phyloP scores from a whole-genome alignment of 2,113 vertebrate genomes.

The Xenopus laevis region DNA sequence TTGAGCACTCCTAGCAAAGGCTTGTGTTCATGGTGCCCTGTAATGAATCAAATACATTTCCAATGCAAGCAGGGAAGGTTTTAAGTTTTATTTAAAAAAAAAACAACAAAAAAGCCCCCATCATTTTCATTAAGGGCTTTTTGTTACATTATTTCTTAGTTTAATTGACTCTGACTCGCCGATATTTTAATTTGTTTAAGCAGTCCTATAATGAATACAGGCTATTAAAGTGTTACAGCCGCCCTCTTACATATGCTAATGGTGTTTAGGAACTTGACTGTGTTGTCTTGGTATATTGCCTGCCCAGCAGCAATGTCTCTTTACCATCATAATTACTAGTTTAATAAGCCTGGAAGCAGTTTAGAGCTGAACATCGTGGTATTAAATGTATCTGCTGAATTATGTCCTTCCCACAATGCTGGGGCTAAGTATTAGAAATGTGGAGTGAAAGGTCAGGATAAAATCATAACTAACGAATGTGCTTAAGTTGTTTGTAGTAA shows the following conservation, averaged over 20 bases:
- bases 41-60: slow-evolving; percentile 53
- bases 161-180: slow-evolving; percentile 40
- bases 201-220: slow-evolving; percentile 26
- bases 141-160: slow-evolving; percentile 6
- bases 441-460: slow-evolving; percentile 5
- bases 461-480: background rate
- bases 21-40: slow-evolving; percentile 58
- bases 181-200: slow-evolving; percentile 37
- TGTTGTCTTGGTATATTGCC: slow-evolving; percentile 18
- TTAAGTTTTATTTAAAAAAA: background rate
- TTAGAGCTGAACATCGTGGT: slow-evolving; percentile 15
- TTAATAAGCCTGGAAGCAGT: slow-evolving; percentile 38
- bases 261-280: slow-evolving; percentile 37
- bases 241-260: slow-evolving; percentile 41
- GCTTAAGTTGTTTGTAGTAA: slow-evolving; percentile 8
- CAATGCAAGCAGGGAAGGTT: background rate
- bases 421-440: background rate
- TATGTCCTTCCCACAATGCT: background rate
- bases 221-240: slow-evolving; percentile 32
- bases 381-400: slow-evolving; percentile 13
- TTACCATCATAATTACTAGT: slow-evolving; percentile 37
- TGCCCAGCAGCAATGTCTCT: slow-evolving; percentile 27
- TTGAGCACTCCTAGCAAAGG: slow-evolving; percentile 59
- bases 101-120: background rate
- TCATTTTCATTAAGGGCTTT: slow-evolving; percentile 20